Percentiles rank a stretch among this genome's conserved stretches.
phyloP scores from a whole-genome alignment of 2,797 vertebrate species.

The Parambassis ranga region DNA sequence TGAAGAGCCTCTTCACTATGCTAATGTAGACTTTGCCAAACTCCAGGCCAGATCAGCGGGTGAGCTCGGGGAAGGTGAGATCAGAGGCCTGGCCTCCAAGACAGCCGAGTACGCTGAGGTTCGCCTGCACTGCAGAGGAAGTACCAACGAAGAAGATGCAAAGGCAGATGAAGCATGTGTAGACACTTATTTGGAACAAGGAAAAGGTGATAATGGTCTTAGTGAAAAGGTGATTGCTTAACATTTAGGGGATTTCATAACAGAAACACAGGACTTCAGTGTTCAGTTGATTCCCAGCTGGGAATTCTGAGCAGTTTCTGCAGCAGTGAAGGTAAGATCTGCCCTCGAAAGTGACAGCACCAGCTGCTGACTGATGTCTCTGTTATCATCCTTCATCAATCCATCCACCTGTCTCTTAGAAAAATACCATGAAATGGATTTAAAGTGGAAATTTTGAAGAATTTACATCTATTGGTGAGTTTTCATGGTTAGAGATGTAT shows the following conservation, averaged over 20 bases:
- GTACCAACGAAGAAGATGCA: not conserved
- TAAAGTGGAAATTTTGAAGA: too few relatives aligned
- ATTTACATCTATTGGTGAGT: too few relatives aligned
- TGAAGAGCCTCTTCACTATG: slow-evolving; percentile 24
- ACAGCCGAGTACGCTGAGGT: slow-evolving; percentile 39
- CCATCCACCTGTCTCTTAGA: not conserved
- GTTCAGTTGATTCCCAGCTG: not conserved
- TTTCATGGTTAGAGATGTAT: too few relatives aligned
- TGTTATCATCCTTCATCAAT: not conserved
- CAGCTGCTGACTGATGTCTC: not conserved
- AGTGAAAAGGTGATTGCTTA: not conserved
- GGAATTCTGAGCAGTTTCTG: not conserved
- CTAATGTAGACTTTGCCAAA: slow-evolving; percentile 30
- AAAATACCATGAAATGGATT: not conserved
- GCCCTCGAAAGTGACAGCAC: not conserved
- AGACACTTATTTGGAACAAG: not conserved
- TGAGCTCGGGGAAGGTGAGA: not conserved
- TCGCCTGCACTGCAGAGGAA: not conserved
- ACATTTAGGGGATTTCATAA: not conserved
- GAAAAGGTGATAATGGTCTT: not conserved
- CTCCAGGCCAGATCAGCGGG: slow-evolving; percentile 4
- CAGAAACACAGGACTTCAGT: not conserved
- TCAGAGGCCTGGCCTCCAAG: slow-evolving; percentile 25
- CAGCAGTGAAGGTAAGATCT: not conserved
- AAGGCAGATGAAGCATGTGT: not conserved